These are phyloP conservation scores for Allochrocebus solatus DNA, from an alignment of 2,797 vertebrate species.

Conservation along the genomic window DNA sequence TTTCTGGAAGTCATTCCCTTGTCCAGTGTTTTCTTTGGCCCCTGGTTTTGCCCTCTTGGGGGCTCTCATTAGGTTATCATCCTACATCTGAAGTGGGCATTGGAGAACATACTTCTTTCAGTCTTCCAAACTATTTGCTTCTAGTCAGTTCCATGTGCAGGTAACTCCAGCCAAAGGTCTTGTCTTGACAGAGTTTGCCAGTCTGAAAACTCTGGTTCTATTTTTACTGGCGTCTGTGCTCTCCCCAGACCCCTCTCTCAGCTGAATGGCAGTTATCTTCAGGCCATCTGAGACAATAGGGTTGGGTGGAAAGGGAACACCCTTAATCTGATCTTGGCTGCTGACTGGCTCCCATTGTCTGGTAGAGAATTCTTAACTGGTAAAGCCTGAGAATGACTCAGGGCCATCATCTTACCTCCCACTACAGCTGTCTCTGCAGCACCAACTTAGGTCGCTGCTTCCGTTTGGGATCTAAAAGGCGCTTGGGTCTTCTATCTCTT, in stretches of 20 bases:
- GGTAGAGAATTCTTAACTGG: constrained; percentile 40
- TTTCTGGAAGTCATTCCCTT: constrained; percentile 44
- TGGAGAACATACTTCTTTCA: background rate
- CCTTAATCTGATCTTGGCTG: constrained; percentile 70
- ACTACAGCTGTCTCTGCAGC: background rate
- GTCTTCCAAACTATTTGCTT: constrained; percentile 14
- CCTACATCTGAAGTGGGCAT: background rate
- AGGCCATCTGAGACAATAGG: constrained; percentile 65
- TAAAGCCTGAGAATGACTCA: constrained; percentile 59
- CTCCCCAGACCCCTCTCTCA: constrained; percentile 12
- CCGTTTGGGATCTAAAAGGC: background rate
- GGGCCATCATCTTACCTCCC: background rate
- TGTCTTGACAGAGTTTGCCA: constrained; percentile 47
- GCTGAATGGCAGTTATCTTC: constrained; percentile 22
- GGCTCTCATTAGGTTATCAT: background rate
- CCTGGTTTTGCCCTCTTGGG: background rate
- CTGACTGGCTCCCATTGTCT: constrained; percentile 24
- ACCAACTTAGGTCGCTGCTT: constrained; percentile 7
- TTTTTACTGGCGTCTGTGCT: constrained; percentile 18
- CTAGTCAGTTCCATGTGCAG: background rate
- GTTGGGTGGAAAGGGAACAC: constrained; percentile 60
- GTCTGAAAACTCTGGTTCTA: constrained; percentile 1
- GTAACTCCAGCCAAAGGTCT: constrained; percentile 58
- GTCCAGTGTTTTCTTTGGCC: background rate
- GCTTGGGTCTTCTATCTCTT: background rate